A percentile compares a stretch with the other conserved stretches of the same genome.
phyloP scores from a whole-genome alignment of 2,113 vertebrate genomes.

The Larimichthys crocea region DNA sequence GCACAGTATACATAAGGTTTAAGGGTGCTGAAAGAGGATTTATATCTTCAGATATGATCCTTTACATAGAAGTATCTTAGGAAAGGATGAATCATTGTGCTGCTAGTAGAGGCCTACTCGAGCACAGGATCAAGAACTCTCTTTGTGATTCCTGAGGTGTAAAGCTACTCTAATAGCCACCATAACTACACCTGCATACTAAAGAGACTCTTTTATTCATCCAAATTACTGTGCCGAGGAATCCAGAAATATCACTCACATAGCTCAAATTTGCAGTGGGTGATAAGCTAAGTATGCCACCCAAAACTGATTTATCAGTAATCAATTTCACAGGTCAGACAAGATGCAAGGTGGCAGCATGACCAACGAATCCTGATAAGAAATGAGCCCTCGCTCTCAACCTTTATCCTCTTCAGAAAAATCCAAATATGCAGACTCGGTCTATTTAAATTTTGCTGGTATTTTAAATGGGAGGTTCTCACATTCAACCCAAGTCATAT shows the following conservation, averaged over 20 bases:
- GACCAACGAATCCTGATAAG: slow-evolving; percentile 50
- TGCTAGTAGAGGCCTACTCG: slow-evolving; percentile 39
- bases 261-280: slow-evolving; percentile 49
- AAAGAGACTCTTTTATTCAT: slow-evolving; percentile 66
- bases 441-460: slow-evolving; percentile 23
- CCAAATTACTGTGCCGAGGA: slow-evolving; percentile 51
- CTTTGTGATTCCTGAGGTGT: slow-evolving; percentile 67
- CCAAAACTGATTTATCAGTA: slow-evolving; percentile 58
- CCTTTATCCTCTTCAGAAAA: slow-evolving; percentile 43
- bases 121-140: slow-evolving; percentile 58
- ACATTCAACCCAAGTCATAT: slow-evolving; percentile 4
- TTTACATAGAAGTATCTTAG: slow-evolving; percentile 62
- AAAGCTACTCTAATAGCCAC: slow-evolving; percentile 65
- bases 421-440: slow-evolving; percentile 40
- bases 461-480: slow-evolving; percentile 27
- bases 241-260: slow-evolving; percentile 46
- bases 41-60: slow-evolving; percentile 66
- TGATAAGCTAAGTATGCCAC: slow-evolving; percentile 55
- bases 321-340: slow-evolving; percentile 58
- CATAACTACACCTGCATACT: slow-evolving; percentile 67
- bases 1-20: slow-evolving; percentile 28
- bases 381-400: slow-evolving; percentile 40
- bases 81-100: slow-evolving; percentile 55
- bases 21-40: slow-evolving; percentile 56
- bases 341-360: slow-evolving; percentile 51